Conservation (phyloP, 2,888 invertebrate genomes). For the Idaea aversata region DNA sequence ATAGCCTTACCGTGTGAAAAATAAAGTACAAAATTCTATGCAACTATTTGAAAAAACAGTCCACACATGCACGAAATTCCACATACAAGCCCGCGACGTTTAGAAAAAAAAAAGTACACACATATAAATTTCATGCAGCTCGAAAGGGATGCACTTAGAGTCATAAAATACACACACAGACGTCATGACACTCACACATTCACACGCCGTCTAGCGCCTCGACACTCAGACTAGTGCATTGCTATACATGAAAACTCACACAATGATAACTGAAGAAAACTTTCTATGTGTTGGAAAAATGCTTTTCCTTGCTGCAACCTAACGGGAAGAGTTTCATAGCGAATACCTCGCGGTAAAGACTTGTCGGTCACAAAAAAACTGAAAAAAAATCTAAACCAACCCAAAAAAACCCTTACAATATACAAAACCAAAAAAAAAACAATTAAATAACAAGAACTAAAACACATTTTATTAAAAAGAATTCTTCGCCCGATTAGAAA, state of each 20-base stretch:
- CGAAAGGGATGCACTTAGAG: slow-evolving; percentile 81
- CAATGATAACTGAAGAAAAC: slow-evolving; percentile 64
- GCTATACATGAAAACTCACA: slow-evolving; percentile 54
- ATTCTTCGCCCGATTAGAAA: slow-evolving; percentile 70
- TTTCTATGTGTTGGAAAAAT: slow-evolving; percentile 76
- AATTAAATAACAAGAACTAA: slow-evolving; percentile 34
- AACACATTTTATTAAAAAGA: slow-evolving; percentile 59
- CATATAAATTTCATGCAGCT: slow-evolving; percentile 78
- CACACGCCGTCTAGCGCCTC: slow-evolving; percentile 46
- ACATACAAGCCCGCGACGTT: slow-evolving; percentile 61
- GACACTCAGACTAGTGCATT: slow-evolving; percentile 51
- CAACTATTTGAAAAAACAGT: slow-evolving; percentile 56
- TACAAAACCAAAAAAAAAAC: slow-evolving; percentile 39
- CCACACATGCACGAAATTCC: slow-evolving; percentile 62
- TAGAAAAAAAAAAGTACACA: slow-evolving; percentile 78
- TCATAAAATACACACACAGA: slow-evolving; percentile 74
- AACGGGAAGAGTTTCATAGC: slow-evolving; percentile 80
- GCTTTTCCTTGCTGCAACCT: slow-evolving; percentile 80
- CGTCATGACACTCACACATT: slow-evolving; percentile 38
- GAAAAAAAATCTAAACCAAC: slow-evolving; percentile 47
- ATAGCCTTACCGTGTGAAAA: slow-evolving; percentile 22
- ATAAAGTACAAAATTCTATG: slow-evolving; percentile 40
- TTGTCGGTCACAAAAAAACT: slow-evolving; percentile 64
- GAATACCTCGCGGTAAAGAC: slow-evolving; percentile 81
- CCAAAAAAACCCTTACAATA: slow-evolving; percentile 35